phyloP scores from a whole-genome alignment of 2,113 vertebrate genomes.

The Xerus inauris region DNA sequence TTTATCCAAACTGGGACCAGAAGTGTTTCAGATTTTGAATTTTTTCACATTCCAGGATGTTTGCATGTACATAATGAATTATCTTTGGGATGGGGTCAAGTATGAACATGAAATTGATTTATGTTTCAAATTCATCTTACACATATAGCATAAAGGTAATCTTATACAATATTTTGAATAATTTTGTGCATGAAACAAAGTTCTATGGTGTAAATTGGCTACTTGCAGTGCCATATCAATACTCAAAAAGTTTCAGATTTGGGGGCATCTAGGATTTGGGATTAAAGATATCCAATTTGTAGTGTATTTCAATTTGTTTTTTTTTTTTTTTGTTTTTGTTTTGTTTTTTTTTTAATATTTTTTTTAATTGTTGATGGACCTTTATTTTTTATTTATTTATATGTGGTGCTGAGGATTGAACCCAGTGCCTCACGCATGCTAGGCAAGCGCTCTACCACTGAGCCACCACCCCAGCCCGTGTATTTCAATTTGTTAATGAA shows the following conservation, averaged over 20 bases:
- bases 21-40: neutral
- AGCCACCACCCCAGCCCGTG: too few relatives aligned
- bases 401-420: too few relatives aligned
- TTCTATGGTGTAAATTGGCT: neutral
- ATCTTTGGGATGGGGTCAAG: neutral
- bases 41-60: neutral
- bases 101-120: neutral
- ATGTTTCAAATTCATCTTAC: neutral
- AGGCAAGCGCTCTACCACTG: too few relatives aligned
- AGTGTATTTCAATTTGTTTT: slow-evolving; percentile 45
- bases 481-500: slow-evolving; percentile 52
- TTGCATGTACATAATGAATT: neutral
- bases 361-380: too few relatives aligned
- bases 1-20: neutral
- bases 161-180: neutral
- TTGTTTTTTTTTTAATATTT: too few relatives aligned
- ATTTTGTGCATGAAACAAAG: neutral
- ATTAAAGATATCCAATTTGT: neutral
- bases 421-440: too few relatives aligned
- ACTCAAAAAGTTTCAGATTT: neutral
- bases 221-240: neutral
- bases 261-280: neutral
- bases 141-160: neutral
- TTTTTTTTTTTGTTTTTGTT: too few relatives aligned
- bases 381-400: too few relatives aligned